These are phyloP conservation scores for Nasonia longicornis DNA, from an alignment of 1,140 invertebrate species.

Conservation along the genomic window DNA sequence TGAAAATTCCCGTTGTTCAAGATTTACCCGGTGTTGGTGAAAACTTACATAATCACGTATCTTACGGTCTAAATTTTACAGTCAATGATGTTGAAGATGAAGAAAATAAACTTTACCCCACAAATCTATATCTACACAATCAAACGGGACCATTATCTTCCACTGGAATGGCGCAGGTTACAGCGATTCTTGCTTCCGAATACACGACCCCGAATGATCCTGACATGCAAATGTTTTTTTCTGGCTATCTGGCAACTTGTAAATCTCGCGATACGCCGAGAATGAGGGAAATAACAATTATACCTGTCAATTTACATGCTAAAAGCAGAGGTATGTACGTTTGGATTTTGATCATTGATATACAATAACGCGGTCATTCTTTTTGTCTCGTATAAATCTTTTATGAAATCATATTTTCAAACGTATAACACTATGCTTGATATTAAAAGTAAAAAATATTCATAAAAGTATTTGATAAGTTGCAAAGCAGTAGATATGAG, in stretches of 20 bases:
- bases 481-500: too few species aligned
- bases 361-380: neutral
- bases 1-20: slow-evolving; percentile 57
- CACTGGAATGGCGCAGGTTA: slow-evolving; percentile 76
- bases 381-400: too few species aligned
- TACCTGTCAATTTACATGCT: slow-evolving; percentile 77
- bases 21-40: slow-evolving; percentile 72
- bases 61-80: slow-evolving; percentile 55
- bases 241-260: slow-evolving; percentile 64
- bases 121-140: slow-evolving; percentile 62
- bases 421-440: neutral
- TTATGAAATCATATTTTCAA: neutral
- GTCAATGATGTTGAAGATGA: slow-evolving; percentile 19
- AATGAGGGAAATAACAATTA: slow-evolving; percentile 66
- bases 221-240: slow-evolving; percentile 67
- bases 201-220: slow-evolving; percentile 68
- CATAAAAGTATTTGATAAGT: too few species aligned
- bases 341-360: neutral
- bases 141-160: slow-evolving; percentile 82
- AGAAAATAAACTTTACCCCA: slow-evolving; percentile 35
- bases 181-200: slow-evolving; percentile 72
- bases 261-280: slow-evolving; percentile 48
- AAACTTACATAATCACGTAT: slow-evolving; percentile 70
- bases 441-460: too few species aligned
- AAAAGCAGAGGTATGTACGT: slow-evolving; percentile 78